Base-by-base conservation (phyloP, 1,140 invertebrate genomes). In the Drosophila ironensis region DNA sequence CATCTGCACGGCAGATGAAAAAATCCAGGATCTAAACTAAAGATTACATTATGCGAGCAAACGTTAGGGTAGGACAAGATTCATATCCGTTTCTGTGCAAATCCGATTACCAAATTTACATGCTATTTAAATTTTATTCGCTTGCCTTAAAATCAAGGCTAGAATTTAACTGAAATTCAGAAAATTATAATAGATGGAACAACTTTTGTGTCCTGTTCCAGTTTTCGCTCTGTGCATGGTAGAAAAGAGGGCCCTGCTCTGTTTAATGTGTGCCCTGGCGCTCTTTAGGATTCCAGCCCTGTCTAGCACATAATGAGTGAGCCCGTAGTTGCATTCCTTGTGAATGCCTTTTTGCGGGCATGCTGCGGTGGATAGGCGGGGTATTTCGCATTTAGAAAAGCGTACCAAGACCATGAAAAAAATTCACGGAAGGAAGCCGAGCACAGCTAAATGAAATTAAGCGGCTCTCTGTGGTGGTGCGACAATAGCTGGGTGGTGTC, bases 231-330 rank as follows among this genome's bases (percentile, higher is more conserved):
- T 11, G 40, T 53, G 60, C 45, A 4, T 19, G 22, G 17, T 14
- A 12, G n/a, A 33, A 25, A n/a, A 40, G 33, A 24, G 25, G 30
- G 25, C 40, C 48, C 38, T 37, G 48, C 37, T 27, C 19, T 47
- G 56, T 68, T 68, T 68, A 68, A 68, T 68, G 63, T 45, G 63
- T 22, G 47, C 40, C 45, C 59, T 51, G 27, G 19, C 30, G 63
- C 24, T 64, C 60, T 64, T 63, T 64, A 28, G 60, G 42, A 64
- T 63, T 63, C 42, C 60, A 48, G 57, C 42, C 44, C 57, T 68
- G 64, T 68, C 64, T 68, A 68, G 63, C 40, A 68, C 64, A 68
- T 68, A 68, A 68, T 68, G 64, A 68, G 64, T 56, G 33, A 63
- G 60, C 59, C 48, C 35, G 61, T 63, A 60, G 63, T 68, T 56